Base-by-base conservation (phyloP, 2,113 vertebrate genomes). In the Trematomus loennbergii region DNA sequence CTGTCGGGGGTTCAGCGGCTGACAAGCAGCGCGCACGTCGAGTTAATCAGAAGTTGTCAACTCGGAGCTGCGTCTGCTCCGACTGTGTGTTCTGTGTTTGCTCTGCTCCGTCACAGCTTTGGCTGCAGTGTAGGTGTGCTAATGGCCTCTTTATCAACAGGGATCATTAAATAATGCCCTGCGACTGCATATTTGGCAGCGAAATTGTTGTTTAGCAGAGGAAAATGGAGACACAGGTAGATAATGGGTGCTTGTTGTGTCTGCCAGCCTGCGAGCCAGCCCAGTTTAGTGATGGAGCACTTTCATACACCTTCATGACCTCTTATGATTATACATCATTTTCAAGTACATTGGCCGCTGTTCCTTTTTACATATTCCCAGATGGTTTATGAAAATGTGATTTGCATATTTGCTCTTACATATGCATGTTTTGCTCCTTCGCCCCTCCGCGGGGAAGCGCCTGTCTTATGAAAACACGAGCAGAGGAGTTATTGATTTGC, bases 21-120 rank as follows among this genome's bases (percentile, higher is more conserved):
- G 82, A 88, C 88, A 86, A 74, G 76, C n/a, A 9, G 69, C 46
- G 11, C 9, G 29, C 79, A 74, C 65, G 43, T 81, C 66, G 87
- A 86, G 79, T 87, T 89, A 93, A 93, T 94, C 91, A 91, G 86
- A 91, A 91, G 81, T 86, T 90, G 91, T 91, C 91, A 90, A 85
- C 55, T 67, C 81, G 79, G 82, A 87, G 89, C 62, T 85, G 89
- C 88, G 86, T 90, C 67, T 36, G 85, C 81, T 55, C 67, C 64
- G 76, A 60, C 75, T 25, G 68, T 10, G 40, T 0, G 20, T 73
- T 13, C 16, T 48, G 17, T 18, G 54, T 84, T 59, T 40, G 9
- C 60, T 12, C 67, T 79, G 84, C 33, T 45, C 22, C 18, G 22
- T 55, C 60, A 12, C 75, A 36, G 55, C 79, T 68, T 57, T 73